A percentile compares a stretch with the other conserved stretches of the same genome.
Evolutionary conservation across 2,113 vertebrate species (phyloP).

Genomic region (Melanerpes aurifrons): DNA sequence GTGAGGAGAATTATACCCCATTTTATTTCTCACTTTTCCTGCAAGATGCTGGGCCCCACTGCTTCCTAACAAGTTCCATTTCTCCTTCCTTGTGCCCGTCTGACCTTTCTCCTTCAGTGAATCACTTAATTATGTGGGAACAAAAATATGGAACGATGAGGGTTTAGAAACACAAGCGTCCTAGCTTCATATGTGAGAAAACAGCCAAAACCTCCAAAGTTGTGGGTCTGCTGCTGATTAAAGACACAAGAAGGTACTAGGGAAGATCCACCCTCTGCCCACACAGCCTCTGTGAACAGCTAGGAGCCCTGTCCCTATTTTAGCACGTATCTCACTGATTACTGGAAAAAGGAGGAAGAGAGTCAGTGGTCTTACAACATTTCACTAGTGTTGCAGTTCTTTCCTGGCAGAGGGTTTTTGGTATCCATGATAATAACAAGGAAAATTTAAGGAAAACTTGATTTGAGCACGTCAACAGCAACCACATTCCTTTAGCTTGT

Average conservation of each 20-base stretch:
- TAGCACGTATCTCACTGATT: background rate
- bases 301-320: background rate
- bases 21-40: background rate
- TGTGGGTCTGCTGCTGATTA: background rate
- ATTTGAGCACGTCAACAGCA: background rate
- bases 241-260: background rate
- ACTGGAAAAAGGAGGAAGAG: background rate
- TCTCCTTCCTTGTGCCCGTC: background rate
- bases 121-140: conserved; percentile 47
- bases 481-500: conserved; percentile 39
- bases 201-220: background rate
- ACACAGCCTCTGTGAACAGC: background rate
- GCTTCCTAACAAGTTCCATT: background rate
- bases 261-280: conserved; percentile 5
- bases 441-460: conserved; percentile 55
- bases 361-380: conserved; percentile 22
- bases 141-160: background rate
- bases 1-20: background rate
- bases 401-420: conserved; percentile 15
- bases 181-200: background rate
- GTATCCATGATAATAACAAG: conserved; percentile 24
- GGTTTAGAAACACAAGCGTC: background rate
- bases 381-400: conserved; percentile 21
- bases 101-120: conserved; percentile 38
- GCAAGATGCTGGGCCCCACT: background rate